Evolutionary conservation across 2,888 invertebrate genomes (phyloP).

Genomic region (Harpagoxenus sublaevis): DNA sequence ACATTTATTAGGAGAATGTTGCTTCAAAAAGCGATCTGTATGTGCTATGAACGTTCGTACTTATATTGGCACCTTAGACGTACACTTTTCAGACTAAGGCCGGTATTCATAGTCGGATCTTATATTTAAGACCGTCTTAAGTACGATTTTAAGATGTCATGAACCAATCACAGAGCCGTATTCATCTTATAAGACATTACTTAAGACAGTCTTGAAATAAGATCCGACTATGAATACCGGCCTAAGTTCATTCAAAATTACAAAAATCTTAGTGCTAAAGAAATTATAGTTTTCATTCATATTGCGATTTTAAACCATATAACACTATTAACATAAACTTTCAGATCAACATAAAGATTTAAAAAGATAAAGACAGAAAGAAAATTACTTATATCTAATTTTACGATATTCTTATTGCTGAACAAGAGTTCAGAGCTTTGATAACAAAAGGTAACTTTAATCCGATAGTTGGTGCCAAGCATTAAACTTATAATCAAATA

Average conservation of each 20-base stretch:
- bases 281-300: constrained; percentile 5
- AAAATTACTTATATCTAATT: constrained; percentile 1
- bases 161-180: no score
- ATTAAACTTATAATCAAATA: constrained; percentile 34
- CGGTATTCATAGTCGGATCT: no score
- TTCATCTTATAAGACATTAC: no score
- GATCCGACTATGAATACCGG: no score
- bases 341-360: neutral
- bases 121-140: no score
- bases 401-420: constrained; percentile 27
- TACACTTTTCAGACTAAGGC: constrained; percentile 19
- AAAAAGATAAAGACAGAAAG: neutral
- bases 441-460: constrained; percentile 2
- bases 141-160: no score
- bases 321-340: neutral
- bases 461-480: constrained; percentile 34
- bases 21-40: constrained; percentile 39
- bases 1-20: constrained; percentile 37
- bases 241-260: constrained; percentile 17
- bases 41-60: constrained; percentile 39
- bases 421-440: neutral
- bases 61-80: constrained; percentile 47
- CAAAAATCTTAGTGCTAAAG: constrained; percentile 16
- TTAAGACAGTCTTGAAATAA: no score
- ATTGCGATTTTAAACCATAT: neutral